A percentile compares a stretch with the other conserved stretches of the same genome.
These are phyloP conservation scores for Cybosia mesomella DNA, from an alignment of 2,888 invertebrate species.

Conservation along the genomic window DNA sequence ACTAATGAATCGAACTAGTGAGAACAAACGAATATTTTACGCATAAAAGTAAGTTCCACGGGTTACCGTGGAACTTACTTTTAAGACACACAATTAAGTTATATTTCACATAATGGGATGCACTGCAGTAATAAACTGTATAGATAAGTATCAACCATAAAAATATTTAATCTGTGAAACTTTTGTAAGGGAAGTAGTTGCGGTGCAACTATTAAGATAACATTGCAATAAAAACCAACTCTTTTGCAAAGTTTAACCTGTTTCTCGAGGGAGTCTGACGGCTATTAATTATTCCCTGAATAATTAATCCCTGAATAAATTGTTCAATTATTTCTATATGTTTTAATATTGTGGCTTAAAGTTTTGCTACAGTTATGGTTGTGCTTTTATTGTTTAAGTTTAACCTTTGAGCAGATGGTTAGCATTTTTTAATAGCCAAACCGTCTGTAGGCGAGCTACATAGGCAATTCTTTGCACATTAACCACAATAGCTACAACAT, in stretches of 20 bases:
- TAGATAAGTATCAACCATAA: constrained; percentile 9
- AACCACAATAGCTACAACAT: too few relatives aligned
- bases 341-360: neutral
- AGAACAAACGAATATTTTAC: too few relatives aligned
- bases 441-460: too few relatives aligned
- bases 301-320: too few relatives aligned
- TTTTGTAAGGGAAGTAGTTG: constrained; percentile 26
- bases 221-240: constrained; percentile 29
- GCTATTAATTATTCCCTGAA: constrained; percentile 1
- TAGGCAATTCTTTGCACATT: too few relatives aligned
- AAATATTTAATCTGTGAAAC: constrained; percentile 12
- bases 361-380: neutral
- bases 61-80: too few relatives aligned
- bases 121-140: neutral
- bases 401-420: neutral
- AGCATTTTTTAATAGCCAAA: neutral
- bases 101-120: neutral
- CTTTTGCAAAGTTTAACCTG: constrained; percentile 24
- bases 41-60: too few relatives aligned
- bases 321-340: constrained; percentile 1
- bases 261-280: constrained; percentile 24
- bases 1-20: too few relatives aligned
- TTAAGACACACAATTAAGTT: neutral
- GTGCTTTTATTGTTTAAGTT: neutral
- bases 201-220: constrained; percentile 42